Evolutionary conservation across 1,140 invertebrate genomes (phyloP).

Genomic region (Cydia splendana): DNA sequence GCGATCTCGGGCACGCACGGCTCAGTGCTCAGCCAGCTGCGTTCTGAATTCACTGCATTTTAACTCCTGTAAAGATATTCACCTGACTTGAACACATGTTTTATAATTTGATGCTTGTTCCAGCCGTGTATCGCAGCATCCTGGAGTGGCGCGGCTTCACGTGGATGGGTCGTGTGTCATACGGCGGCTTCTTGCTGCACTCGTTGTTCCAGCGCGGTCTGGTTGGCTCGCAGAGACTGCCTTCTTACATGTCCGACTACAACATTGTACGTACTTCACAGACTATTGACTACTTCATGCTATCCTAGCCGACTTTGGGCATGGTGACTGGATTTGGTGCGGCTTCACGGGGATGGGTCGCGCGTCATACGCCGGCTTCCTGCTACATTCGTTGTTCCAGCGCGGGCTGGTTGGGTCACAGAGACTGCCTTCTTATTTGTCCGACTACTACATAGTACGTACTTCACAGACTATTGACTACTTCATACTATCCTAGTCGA

Average conservation of each 20-base stretch:
- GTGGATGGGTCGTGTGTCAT: conserved; percentile 61
- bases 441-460: conserved; percentile 60
- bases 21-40: no score
- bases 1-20: no score
- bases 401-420: conserved; percentile 38
- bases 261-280: conserved; percentile 54
- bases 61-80: no score
- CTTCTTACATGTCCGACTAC: conserved; percentile 54
- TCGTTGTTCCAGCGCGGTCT: conserved; percentile 59
- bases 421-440: conserved; percentile 43
- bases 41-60: no score
- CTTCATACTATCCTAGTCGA: no score
- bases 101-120: not conserved
- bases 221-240: conserved; percentile 45
- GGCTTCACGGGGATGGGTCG: conserved; percentile 41
- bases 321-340: conserved; percentile 56
- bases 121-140: conserved; percentile 52
- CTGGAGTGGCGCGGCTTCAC: conserved; percentile 71
- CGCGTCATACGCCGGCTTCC: conserved; percentile 65
- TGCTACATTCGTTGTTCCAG: conserved; percentile 67
- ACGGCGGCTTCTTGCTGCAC: conserved; percentile 68
- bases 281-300: no score
- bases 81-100: not conserved
- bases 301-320: no score
- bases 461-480: no score